Conservation (phyloP, 2,113 vertebrate species). For the Erythrocercus mccallii region DNA sequence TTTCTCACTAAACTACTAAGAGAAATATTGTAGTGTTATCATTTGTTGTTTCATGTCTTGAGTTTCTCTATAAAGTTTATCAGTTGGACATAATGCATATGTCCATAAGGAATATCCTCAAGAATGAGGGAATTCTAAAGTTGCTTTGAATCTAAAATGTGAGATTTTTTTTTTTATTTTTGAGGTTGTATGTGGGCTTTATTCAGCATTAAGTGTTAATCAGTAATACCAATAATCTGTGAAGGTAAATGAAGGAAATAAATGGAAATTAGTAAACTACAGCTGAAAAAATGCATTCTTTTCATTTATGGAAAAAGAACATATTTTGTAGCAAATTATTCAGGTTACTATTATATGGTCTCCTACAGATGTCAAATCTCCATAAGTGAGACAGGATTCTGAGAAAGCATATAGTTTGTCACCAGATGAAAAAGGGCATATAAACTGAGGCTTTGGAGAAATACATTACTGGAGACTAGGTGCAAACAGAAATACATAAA, state of each 20-base stretch:
- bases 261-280: background rate
- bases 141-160: background rate
- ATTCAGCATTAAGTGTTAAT: background rate
- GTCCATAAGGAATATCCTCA: background rate
- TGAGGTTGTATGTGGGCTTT: background rate
- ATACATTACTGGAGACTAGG: background rate
- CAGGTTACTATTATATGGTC: background rate
- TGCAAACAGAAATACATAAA: background rate
- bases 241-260: background rate
- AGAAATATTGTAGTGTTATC: background rate
- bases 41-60: background rate
- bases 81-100: background rate
- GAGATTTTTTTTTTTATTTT: background rate
- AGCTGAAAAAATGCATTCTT: background rate
- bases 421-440: background rate
- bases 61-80: background rate
- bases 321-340: background rate
- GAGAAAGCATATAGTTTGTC: background rate
- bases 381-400: background rate
- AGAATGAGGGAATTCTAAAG: background rate
- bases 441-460: background rate
- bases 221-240: background rate
- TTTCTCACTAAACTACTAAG: background rate
- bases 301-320: background rate
- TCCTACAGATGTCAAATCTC: background rate